Conservation (phyloP, 2,888 invertebrate species). For the Drosophila mercatorum region DNA sequence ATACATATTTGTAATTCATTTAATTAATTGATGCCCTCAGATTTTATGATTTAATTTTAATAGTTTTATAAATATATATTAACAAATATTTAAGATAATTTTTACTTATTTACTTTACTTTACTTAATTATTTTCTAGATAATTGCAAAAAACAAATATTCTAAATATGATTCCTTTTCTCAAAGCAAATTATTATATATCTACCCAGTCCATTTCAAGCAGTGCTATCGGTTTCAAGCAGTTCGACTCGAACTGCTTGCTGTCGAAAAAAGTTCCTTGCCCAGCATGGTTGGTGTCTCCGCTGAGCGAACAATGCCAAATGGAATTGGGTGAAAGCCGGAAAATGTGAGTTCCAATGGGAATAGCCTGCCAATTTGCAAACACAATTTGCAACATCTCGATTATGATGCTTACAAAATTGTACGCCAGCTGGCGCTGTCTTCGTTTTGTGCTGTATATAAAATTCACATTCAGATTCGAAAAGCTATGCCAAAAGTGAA, state of each 20-base stretch:
- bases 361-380: constrained; percentile 36
- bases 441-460: constrained; percentile 3
- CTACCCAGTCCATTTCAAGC: neutral
- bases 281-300: constrained; percentile 39
- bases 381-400: constrained; percentile 21
- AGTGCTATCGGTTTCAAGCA: constrained; percentile 25
- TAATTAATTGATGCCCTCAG: too few relatives aligned
- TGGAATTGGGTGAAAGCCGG: constrained; percentile 20
- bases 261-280: constrained; percentile 12
- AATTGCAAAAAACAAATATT: too few relatives aligned
- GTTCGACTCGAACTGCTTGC: constrained; percentile 36
- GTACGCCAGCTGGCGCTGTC: constrained; percentile 43
- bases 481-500: constrained; percentile 30
- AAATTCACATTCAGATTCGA: constrained; percentile 3
- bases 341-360: constrained; percentile 43
- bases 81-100: too few relatives aligned
- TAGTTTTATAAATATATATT: too few relatives aligned
- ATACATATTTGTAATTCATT: too few relatives aligned
- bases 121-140: too few relatives aligned
- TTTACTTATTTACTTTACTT: too few relatives aligned
- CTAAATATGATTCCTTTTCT: neutral
- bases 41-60: too few relatives aligned
- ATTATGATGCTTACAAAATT: constrained; percentile 9
- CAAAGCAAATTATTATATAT: neutral
- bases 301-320: constrained; percentile 24